Conservation (phyloP, 1,140 invertebrate genomes). For the Dysdera silvatica region DNA sequence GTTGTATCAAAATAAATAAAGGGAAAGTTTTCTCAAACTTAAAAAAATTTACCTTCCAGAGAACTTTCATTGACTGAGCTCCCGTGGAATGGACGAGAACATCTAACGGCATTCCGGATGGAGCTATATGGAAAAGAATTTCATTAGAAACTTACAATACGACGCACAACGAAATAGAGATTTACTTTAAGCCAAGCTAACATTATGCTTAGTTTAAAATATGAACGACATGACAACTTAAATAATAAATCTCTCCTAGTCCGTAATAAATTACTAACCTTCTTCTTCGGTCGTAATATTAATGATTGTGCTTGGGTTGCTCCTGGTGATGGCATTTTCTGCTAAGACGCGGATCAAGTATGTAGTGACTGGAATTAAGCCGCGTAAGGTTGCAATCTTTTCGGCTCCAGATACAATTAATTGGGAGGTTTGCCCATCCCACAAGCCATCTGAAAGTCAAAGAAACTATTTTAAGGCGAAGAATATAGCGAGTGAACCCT, state of each 20-base stretch:
- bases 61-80: slow-evolving; percentile 34
- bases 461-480: too few relatives aligned
- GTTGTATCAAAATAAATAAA: not conserved
- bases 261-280: too few relatives aligned
- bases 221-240: too few relatives aligned
- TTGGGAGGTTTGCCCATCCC: slow-evolving; percentile 22
- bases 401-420: slow-evolving; percentile 19
- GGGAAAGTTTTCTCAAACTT: not conserved
- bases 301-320: slow-evolving; percentile 80
- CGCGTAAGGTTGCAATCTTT: slow-evolving; percentile 31
- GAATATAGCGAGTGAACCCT: too few relatives aligned
- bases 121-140: slow-evolving; percentile 25
- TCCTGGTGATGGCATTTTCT: slow-evolving; percentile 85
- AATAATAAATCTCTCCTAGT: too few relatives aligned
- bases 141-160: too few relatives aligned
- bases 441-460: slow-evolving; percentile 11
- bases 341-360: slow-evolving; percentile 88
- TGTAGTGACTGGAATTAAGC: slow-evolving; percentile 73
- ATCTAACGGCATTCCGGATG: slow-evolving; percentile 20
- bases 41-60: slow-evolving; percentile 33
- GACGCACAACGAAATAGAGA: too few relatives aligned
- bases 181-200: too few relatives aligned
- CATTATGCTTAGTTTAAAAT: too few relatives aligned
- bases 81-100: slow-evolving; percentile 29
- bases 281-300: slow-evolving; percentile 91